Base-by-base conservation (phyloP, 2,113 vertebrate species). In the Ochotona curzoniae region DNA sequence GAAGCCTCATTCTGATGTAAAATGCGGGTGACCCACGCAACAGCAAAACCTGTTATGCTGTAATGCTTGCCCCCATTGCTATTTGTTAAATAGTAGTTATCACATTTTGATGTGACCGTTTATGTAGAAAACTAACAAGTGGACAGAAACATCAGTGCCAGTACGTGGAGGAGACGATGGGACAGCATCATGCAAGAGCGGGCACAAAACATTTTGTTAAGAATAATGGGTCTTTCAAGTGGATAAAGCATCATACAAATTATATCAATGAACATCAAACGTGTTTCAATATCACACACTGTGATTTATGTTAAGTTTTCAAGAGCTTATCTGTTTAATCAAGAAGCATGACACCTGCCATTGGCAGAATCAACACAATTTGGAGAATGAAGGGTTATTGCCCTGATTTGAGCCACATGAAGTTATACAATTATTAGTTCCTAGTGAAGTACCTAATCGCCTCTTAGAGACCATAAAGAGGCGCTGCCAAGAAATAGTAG, bases 231-330 rank as follows among this genome's bases (percentile, higher is more conserved):
- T 66, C 26, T 81, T 76, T 83, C 85, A 60, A 51, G n/a, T 75
- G 35, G 73, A 89, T 83, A 70, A 89, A 64, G 32, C 61, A 78
- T 38, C 5, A 5, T 21, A 35, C 12, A 71, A 61, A 87, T 76
- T 78, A 81, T 47, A 51, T 12, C 80, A 86, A 92, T 80, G 38
- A 91, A 51, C 44, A 79, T 38, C 85, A 91, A 93, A 81, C 76
- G 51, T 76, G 12, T 76, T 95, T 81, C 30, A 14, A 1, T 78
- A 57, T 73, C 61, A 73, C 35, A 71, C 94, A 71, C 20, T 82
- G 78, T 49, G 49, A 94, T 79, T 91, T 83, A 38, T 21, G 78
- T 78, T 74, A 89, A 38, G 66, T 78, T 79, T 93, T 89, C 49
- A 74, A 88, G 74, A 79, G 89, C 44, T 0, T 69, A 79, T 44